phyloP scores from a whole-genome alignment of 2,113 vertebrate genomes.

The Desmodus rotundus region DNA sequence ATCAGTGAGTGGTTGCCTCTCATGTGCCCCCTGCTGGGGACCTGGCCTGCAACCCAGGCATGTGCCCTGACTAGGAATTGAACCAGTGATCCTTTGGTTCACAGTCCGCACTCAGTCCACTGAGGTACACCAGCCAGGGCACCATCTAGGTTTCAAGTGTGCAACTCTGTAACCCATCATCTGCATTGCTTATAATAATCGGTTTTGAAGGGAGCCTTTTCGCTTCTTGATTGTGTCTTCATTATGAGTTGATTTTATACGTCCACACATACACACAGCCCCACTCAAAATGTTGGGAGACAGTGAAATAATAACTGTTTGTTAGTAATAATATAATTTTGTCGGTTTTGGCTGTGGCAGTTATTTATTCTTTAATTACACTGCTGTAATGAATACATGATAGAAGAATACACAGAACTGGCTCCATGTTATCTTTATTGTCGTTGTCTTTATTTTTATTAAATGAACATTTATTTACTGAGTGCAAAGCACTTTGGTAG shows the following conservation, averaged over 20 bases:
- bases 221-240: not conserved
- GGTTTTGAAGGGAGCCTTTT: not conserved
- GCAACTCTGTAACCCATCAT: not conserved
- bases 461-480: not conserved
- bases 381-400: not conserved
- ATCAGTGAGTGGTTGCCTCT: no score
- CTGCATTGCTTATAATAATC: not conserved
- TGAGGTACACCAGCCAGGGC: no score
- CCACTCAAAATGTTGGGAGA: not conserved
- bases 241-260: not conserved
- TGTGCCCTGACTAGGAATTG: no score
- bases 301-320: constrained; percentile 1
- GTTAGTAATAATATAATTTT: not conserved
- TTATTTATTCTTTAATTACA: not conserved
- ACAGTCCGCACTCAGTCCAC: no score
- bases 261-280: not conserved
- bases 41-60: no score
- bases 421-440: not conserved
- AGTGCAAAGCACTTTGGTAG: not conserved
- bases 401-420: not conserved
- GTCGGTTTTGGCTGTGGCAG: not conserved
- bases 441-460: constrained; percentile 9
- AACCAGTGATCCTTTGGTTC: no score
- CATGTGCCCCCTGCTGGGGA: no score
- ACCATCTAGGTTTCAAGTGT: not conserved